phyloP scores from a whole-genome alignment of 2,797 vertebrate genomes.

The Falco naumanni region DNA sequence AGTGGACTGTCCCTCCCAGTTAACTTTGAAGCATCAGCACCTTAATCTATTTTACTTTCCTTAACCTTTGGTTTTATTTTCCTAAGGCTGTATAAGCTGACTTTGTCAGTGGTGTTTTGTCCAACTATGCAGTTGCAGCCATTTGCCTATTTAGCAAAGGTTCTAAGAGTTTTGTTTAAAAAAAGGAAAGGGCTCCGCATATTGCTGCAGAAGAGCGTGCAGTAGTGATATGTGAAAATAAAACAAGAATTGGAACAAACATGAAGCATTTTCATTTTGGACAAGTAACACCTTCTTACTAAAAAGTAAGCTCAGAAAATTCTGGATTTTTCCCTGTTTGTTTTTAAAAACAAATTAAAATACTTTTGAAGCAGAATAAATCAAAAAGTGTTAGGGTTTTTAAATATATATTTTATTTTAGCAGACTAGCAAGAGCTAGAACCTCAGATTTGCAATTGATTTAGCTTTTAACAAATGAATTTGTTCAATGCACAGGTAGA shows the following conservation, averaged over 20 bases:
- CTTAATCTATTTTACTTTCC: not conserved
- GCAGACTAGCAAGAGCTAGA: not conserved
- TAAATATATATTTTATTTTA: not conserved
- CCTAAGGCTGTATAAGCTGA: not conserved
- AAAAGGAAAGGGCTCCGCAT: not conserved
- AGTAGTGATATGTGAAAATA: not conserved
- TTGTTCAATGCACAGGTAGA: not conserved
- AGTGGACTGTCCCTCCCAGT: not conserved
- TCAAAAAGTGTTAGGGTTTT: rapidly evolving
- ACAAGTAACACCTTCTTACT: not conserved
- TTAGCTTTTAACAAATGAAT: not conserved
- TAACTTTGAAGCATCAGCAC: not conserved
- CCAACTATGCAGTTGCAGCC: not conserved
- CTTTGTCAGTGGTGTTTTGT: not conserved
- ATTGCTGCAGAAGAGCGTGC: rapidly evolving
- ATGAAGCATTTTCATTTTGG: not conserved
- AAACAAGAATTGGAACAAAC: not conserved
- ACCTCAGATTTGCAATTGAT: not conserved
- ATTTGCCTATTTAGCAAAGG: not conserved
- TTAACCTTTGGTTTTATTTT: not conserved
- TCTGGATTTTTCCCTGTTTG: not conserved
- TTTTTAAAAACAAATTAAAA: not conserved
- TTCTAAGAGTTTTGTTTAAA: not conserved
- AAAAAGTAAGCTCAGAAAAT: not conserved
- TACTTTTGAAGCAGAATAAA: not conserved